Percentiles rank a stretch among this genome's conserved stretches.
Conservation (phyloP, 1,140 invertebrate species). For the Drosophila ambigua region DNA sequence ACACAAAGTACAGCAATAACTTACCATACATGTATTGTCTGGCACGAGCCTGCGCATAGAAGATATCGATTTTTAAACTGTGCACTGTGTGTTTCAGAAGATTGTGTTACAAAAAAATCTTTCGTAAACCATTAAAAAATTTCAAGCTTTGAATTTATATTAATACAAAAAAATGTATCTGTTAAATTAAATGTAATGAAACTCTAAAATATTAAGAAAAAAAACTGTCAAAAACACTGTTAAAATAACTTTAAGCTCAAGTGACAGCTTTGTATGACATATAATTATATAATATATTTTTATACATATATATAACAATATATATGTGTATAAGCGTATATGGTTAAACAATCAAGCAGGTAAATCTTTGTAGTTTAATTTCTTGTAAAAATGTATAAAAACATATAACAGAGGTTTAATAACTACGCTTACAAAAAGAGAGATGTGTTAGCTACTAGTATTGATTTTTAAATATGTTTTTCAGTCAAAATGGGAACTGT, state of each 20-base stretch:
- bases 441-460: conserved; percentile 18
- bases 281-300: no score
- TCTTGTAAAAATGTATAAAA: no score
- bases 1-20: conserved; percentile 7
- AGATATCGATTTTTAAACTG: conserved; percentile 55
- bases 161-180: conserved; percentile 22
- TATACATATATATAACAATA: conserved; percentile 3
- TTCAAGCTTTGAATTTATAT: conserved; percentile 15
- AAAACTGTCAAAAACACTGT: conserved; percentile 26
- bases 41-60: conserved; percentile 33
- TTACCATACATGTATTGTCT: conserved; percentile 4
- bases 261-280: no score
- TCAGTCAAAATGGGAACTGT: conserved; percentile 93
- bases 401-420: conserved; percentile 23
- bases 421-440: not conserved
- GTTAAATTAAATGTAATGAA: conserved; percentile 14
- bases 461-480: conserved; percentile 32
- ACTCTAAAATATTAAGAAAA: conserved; percentile 27
- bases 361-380: no score
- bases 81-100: conserved; percentile 33
- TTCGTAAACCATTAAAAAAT: conserved; percentile 42
- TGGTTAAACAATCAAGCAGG: no score
- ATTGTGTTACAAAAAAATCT: conserved; percentile 38
- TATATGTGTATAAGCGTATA: no score
- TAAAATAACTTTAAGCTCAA: conserved; percentile 27